Conservation (phyloP, 2,797 vertebrate genomes). For the Taeniopygia guttata region DNA sequence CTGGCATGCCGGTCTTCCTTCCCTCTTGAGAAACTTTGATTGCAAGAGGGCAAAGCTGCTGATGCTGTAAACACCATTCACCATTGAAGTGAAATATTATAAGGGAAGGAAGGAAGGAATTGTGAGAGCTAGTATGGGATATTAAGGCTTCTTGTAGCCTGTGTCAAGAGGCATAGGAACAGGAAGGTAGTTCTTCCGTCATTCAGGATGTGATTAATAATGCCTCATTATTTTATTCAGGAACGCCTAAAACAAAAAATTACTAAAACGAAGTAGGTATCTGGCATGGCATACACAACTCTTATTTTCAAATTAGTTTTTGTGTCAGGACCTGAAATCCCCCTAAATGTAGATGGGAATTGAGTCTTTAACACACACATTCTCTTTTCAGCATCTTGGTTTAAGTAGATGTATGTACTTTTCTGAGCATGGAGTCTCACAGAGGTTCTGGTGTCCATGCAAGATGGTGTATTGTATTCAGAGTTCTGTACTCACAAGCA, state of each 20-base stretch:
- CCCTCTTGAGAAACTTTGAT: not conserved
- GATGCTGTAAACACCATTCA: conserved; percentile 3
- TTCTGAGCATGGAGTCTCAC: not conserved
- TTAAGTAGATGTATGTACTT: not conserved
- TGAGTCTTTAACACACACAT: not conserved
- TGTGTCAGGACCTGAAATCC: not conserved
- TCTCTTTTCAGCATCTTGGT: not conserved
- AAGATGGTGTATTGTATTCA: not conserved
- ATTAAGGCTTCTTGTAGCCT: conserved; percentile 38
- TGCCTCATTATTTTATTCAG: conserved; percentile 70
- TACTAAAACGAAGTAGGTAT: not conserved
- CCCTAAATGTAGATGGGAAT: not conserved
- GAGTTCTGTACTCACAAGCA: not conserved
- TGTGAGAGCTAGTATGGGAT: conserved; percentile 18
- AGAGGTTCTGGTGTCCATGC: not conserved
- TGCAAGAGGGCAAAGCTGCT: not conserved
- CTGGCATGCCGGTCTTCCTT: not conserved
- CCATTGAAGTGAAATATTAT: conserved; percentile 19
- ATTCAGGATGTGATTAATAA: conserved; percentile 75
- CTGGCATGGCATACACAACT: not conserved
- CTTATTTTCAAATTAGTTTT: not conserved
- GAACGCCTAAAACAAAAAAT: conserved; percentile 66
- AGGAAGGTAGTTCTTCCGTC: conserved; percentile 70
- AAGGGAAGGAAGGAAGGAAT: conserved; percentile 54
- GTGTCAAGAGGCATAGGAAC: conserved; percentile 13